Evolutionary conservation across 2,113 vertebrate species (phyloP), one percentile per base, ranked within the genome.

Genomic region (Microcebus lehilahytsara): DNA sequence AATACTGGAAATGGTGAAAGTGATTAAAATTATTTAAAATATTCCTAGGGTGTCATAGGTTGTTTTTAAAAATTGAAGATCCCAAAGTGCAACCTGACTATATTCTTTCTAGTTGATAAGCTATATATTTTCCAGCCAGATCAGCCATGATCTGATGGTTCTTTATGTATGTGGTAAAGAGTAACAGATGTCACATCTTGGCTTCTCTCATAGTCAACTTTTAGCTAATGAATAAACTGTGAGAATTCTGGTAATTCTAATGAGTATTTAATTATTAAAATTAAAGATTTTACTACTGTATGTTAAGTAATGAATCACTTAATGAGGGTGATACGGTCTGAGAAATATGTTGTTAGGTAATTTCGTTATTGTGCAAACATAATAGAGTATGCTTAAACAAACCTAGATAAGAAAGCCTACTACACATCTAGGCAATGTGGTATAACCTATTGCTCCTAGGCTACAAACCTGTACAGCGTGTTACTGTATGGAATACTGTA

Each of bases 11-110:
- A 88, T 91, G 37, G 66, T 74, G 42, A 85, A 89, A 72, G n/a
- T 89, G 13, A 49, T 46, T 19, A 83, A 85, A 97, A 88, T 88
- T 60, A 34, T 85, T 60, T 75, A 53, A 51, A 95, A 6, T 85
- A 40, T 85, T 90, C 49, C 83, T 37, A 81, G 74, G 60, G 62
- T 40, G 22, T 42, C 66, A 46, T 53, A 91, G 34, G 22, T 91
- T 72, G 17, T 27, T 85, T 37, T 67, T 91, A 86, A 91, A 94
- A 86, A 22, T 72, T 16, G n/a, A 74, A 56, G 22, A 46, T 17
- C 58, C 37, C 56, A 3, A 72, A 93, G 53, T 90, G 40, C 53
- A 30, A 53, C 40, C 20, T 89, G 8, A 42, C 27, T 30, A 3
- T 58, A 74, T 16, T 74, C 14, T 96, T 87, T 75, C 66, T 81